Conservation (phyloP, 2,888 invertebrate species). For the Epinotia brunnichana region DNA sequence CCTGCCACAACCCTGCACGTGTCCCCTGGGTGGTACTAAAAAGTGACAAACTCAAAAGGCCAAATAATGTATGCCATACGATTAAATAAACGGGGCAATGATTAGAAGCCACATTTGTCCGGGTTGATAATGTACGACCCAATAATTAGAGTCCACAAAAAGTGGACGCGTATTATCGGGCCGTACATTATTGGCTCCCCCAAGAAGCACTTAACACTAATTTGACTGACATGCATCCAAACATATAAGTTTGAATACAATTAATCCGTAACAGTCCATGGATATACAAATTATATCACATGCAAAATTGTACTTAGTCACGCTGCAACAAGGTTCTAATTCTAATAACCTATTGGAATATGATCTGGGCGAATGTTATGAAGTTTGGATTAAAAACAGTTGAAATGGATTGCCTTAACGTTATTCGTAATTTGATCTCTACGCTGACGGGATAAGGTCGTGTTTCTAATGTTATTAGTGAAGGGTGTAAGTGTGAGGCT, state of each 20-base stretch:
- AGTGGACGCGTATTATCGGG: too few relatives aligned
- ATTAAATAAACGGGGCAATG: too few relatives aligned
- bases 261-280: conserved; percentile 11
- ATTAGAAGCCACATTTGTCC: too few relatives aligned
- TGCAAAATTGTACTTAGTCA: neutral
- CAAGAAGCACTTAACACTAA: neutral
- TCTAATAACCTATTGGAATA: neutral
- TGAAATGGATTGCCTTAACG: neutral
- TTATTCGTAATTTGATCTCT: conserved; percentile 2
- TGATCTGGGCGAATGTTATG: neutral
- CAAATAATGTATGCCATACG: too few relatives aligned
- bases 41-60: too few relatives aligned
- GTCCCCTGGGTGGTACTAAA: too few relatives aligned
- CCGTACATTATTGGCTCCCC: too few relatives aligned
- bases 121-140: too few relatives aligned
- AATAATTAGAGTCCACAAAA: too few relatives aligned
- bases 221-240: neutral
- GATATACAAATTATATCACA: neutral
- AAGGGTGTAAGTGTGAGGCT: too few relatives aligned
- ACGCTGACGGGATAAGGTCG: neutral
- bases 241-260: conserved; percentile 8
- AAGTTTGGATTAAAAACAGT: neutral
- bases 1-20: too few relatives aligned
- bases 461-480: neutral
- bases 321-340: neutral